These are phyloP conservation scores for Esperia sulphurella DNA, from an alignment of 2,888 invertebrate genomes.

Conservation along the genomic window DNA sequence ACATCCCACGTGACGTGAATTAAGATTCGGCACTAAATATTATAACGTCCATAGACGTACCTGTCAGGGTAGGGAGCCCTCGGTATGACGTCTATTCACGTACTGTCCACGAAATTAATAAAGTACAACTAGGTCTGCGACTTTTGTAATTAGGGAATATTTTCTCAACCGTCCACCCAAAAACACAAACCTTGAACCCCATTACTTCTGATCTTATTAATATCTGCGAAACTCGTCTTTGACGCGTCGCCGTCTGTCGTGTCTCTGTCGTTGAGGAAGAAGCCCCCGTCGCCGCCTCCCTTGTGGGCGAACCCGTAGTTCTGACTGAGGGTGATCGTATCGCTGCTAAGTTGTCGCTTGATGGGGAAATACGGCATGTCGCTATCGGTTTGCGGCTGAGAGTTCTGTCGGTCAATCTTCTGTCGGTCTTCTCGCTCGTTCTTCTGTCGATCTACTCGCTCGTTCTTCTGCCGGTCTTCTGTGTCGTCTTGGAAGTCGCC, in stretches of 20 bases:
- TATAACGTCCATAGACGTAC: no score
- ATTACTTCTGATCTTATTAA: conserved; percentile 77
- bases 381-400: conserved; percentile 47
- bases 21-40: no score
- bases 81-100: no score
- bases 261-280: conserved; percentile 73
- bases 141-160: not conserved
- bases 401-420: conserved; percentile 76
- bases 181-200: conserved; percentile 68
- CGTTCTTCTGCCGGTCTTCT: conserved; percentile 38
- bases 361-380: conserved; percentile 47
- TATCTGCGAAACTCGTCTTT: conserved; percentile 86
- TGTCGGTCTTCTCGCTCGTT: conserved; percentile 1
- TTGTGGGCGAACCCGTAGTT: conserved; percentile 48
- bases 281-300: conserved; percentile 72
- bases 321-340: conserved; percentile 64
- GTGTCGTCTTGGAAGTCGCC: conserved; percentile 72
- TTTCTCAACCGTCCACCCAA: conserved; percentile 2
- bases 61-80: no score
- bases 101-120: no score
- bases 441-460: conserved; percentile 5
- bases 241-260: conserved; percentile 78
- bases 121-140: no score
- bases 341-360: conserved; percentile 81
- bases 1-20: no score